Conservation (phyloP, 2,113 vertebrate species). For the Phrynosoma blainvillii region DNA sequence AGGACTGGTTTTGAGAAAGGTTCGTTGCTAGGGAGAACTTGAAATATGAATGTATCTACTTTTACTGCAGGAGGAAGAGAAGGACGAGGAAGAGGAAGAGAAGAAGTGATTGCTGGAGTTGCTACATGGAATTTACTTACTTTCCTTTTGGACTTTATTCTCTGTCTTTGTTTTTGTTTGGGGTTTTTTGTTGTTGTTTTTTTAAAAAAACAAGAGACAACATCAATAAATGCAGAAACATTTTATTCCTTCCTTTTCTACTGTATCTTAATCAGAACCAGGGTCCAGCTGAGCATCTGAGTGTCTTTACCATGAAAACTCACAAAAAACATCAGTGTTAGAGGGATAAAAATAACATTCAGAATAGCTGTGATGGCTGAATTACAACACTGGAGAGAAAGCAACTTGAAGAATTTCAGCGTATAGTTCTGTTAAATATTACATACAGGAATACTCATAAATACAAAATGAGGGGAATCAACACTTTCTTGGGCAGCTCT, state of each 20-base stretch:
- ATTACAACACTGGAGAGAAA: not conserved
- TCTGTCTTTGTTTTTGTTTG: not conserved
- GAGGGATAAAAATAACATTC: not conserved
- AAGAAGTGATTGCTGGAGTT: not conserved
- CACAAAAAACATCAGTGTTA: not conserved
- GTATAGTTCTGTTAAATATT: not conserved
- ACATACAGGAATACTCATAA: not conserved
- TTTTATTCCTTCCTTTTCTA: accelerated
- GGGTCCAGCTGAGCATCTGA: not conserved
- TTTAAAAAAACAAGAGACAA: not conserved
- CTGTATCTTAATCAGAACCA: not conserved
- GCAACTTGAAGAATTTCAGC: not conserved
- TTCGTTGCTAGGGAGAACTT: not conserved
- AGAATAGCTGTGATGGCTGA: not conserved
- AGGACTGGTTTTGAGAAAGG: not conserved
- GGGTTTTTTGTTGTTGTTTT: too few relatives aligned
- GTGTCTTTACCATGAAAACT: constrained; percentile 10
- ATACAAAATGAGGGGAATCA: not conserved
- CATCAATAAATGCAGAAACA: constrained; percentile 53
- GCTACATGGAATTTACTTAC: not conserved
- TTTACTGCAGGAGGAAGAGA: accelerated
- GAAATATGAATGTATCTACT: not conserved
- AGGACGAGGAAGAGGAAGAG: not conserved
- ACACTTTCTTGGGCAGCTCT: not conserved
- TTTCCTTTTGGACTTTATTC: constrained; percentile 4